Evolutionary conservation across 2,888 invertebrate genomes (phyloP), one percentile per base, ranked within the genome.

Genomic region (Frankliniella intonsa): DNA sequence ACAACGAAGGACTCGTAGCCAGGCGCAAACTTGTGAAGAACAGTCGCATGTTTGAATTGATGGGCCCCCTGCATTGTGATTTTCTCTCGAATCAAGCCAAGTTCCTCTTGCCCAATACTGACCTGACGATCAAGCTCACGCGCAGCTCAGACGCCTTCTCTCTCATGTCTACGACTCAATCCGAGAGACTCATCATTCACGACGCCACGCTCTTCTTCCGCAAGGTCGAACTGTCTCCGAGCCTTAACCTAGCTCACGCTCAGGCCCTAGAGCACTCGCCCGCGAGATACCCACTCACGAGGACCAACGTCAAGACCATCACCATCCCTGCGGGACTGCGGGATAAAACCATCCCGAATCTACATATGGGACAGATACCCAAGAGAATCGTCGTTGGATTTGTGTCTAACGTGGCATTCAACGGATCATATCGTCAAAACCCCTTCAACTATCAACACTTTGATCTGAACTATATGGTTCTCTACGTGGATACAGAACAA

Each of bases 291-390:
- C 84, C 84, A 2, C 80, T 85, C 14, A 84, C 84, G 7, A 51
- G 84, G 9, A 84, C 84, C 0, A 85, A 85, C 55, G 83, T 85
- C 3, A 86, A 85, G 82, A 81, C 84, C 1, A 80, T 85, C 17
- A 84, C 86, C 11, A 84, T 86, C 38, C 84, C 84, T 17, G 14
- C 81, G 2, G 85, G 85, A 0, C 84, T 81, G 86, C 87, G 62
- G 5, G 62, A 65, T 19, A 65, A 65, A 19, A 65, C 14, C 62
- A 65, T 65, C 19, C 62, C 62, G 80, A 86, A 87, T 81, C 76
- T 87, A 17, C 86, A 86, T 82, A 62, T 85, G 3, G 86, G 86
- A 0, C 85, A 85, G 82, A 81, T 87, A 19, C 87, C 87, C 0
- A 85, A 85, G 82, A 82, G 86, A 80, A 83, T 87, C 17, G 84